phyloP scores from a whole-genome alignment of 2,113 vertebrate genomes.

The Motacilla alba region DNA sequence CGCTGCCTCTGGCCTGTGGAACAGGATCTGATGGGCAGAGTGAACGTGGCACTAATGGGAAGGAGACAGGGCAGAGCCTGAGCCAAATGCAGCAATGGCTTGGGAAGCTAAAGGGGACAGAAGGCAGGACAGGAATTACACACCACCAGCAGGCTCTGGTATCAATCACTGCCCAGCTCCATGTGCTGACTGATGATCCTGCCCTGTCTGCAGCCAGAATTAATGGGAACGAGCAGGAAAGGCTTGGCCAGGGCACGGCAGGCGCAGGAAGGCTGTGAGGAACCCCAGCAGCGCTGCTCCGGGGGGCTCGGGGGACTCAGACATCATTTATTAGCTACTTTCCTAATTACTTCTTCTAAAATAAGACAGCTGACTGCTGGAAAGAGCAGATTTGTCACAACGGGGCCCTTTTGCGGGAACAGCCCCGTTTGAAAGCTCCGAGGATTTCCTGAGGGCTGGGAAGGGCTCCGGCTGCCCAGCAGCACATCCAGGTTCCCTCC shows the following conservation, averaged over 20 bases:
- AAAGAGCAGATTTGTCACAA: slow-evolving; percentile 11
- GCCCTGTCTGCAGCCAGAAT: neutral
- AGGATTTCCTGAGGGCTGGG: neutral
- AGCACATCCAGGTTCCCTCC: neutral
- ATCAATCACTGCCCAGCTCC: neutral
- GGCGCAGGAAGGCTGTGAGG: neutral
- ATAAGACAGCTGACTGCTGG: neutral
- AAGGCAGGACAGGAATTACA: neutral
- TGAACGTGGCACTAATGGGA: accelerated
- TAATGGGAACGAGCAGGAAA: neutral
- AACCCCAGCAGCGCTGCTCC: neutral
- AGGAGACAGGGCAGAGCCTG: neutral
- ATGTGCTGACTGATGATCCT: neutral
- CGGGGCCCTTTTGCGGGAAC: neutral
- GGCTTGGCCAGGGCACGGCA: neutral
- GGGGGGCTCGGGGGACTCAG: neutral
- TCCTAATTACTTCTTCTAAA: slow-evolving; percentile 9
- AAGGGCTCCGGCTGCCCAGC: neutral
- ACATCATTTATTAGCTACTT: neutral
- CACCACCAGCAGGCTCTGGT: neutral
- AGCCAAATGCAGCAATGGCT: neutral
- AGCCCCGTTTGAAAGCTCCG: neutral
- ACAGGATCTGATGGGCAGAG: neutral
- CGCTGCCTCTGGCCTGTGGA: accelerated
- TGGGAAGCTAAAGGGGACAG: neutral